Evolutionary conservation across 1,140 invertebrate species (phyloP), one percentile per base, ranked within the genome.

Genomic region (Holcopasites calliopsidis): DNA sequence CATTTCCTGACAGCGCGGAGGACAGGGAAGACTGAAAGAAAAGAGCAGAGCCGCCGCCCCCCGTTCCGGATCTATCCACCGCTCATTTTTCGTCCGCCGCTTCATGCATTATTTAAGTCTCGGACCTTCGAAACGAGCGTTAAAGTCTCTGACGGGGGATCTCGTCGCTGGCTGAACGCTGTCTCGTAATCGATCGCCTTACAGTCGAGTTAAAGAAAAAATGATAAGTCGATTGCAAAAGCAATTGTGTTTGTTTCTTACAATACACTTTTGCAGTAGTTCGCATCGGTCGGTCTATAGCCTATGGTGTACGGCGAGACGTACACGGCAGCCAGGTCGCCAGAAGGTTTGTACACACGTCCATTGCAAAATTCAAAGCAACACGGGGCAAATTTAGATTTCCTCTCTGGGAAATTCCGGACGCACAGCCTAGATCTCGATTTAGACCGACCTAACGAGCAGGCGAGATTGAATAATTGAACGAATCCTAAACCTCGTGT

Each of bases 381-480:
- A 58, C 38, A 40, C 76, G 79, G 79, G 52, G 79, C 69, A 82
- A 81, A 77, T 82, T 77, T 82, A 77, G 80, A 82, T 82, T 74
- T 82, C 81, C 76, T 82, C 66, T 72, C 50, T 28, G 61, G 77
- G 66, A 76, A 83, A 61, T 64, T 80, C 82, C 80, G 80, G 81
- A 80, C 80, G 62, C n/a, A n/a, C 83, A 79, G 74, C 68, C 85
- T 85, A 85, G 82, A 85, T 88, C 85, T 89, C 87, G 83, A 82
- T 87, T 86, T 90, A 89, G 88, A 87, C 88, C 84, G 65, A 85
- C 76, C 86, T 82, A 88, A 86, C 87, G 83, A 85, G 83, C 83
- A 52, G 84, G 74, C 83, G 77, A 84, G 81, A 66, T 88, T 90
- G 88, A 90, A 91, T 91, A 90, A 91, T 91, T 90, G 83, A 89